Conservation (phyloP, 2,797 vertebrate genomes). For the Hybognathus amarus region DNA sequence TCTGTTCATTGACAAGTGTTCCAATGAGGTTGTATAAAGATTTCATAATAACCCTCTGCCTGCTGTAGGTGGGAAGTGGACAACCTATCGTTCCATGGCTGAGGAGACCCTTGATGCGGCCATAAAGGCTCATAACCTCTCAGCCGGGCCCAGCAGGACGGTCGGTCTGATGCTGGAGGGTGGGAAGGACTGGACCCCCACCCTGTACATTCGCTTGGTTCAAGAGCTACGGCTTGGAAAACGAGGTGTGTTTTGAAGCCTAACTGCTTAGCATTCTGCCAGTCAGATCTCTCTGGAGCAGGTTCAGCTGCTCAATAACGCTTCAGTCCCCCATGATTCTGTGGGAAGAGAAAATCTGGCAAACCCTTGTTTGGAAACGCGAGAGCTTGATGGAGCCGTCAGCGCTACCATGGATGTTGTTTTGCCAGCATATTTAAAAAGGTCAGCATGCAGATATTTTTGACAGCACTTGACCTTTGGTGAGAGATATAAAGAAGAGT, state of each 20-base stretch:
- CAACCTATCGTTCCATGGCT: slow-evolving; percentile 93
- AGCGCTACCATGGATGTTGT: slow-evolving; percentile 51
- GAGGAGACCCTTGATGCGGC: slow-evolving; percentile 89
- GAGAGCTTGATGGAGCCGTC: slow-evolving; percentile 51
- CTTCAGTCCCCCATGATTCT: slow-evolving; percentile 44
- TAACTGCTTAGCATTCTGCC: slow-evolving; percentile 24
- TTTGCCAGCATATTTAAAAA: slow-evolving; percentile 78
- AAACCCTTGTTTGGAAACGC: slow-evolving; percentile 49
- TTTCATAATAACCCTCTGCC: neutral
- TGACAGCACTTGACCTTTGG: slow-evolving; percentile 82
- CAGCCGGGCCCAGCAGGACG: slow-evolving; percentile 79
- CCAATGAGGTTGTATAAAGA: neutral
- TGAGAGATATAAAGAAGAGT: slow-evolving; percentile 67
- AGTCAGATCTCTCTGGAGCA: slow-evolving; percentile 25
- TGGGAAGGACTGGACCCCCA: slow-evolving; percentile 90
- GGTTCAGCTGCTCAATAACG: slow-evolving; percentile 38
- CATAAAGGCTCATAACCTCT: slow-evolving; percentile 70
- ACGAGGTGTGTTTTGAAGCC: slow-evolving; percentile 79
- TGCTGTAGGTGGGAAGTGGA: slow-evolving; percentile 93
- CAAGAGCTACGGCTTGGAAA: slow-evolving; percentile 96
- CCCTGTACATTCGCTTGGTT: slow-evolving; percentile 93
- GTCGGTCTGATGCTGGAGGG: slow-evolving; percentile 90
- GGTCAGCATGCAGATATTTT: slow-evolving; percentile 83
- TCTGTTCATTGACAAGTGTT: neutral
- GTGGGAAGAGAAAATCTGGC: slow-evolving; percentile 45